A percentile compares a stretch with the other conserved stretches of the same genome.
Evolutionary conservation across 2,797 vertebrate species (phyloP).

Genomic region (Hypotaenidia okinawae): DNA sequence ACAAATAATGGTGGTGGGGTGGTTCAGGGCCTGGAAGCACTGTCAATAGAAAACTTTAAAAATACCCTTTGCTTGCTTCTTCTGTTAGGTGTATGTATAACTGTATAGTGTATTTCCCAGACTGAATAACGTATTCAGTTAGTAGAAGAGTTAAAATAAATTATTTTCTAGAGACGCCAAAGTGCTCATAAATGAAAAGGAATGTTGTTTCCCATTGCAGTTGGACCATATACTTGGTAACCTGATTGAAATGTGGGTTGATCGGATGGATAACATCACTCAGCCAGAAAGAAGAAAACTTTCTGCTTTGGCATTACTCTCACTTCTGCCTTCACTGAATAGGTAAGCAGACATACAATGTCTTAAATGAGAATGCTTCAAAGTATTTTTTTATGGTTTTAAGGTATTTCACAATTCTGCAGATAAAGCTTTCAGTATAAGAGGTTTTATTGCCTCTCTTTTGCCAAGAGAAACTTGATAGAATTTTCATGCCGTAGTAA

Average conservation of each 20-base stretch:
- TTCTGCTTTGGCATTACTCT: constrained; percentile 93
- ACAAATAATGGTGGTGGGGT: accelerated
- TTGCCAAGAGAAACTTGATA: neutral
- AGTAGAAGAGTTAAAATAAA: neutral
- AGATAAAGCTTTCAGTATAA: neutral
- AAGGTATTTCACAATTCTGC: neutral
- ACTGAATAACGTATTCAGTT: neutral
- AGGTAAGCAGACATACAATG: constrained; percentile 76
- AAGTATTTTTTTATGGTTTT: neutral
- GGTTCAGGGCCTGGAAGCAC: neutral
- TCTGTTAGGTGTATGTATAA: neutral
- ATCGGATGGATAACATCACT: constrained; percentile 98
- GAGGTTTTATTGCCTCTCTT: neutral
- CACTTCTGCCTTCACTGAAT: constrained; percentile 92
- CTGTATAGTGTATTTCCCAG: neutral
- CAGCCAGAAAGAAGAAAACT: constrained; percentile 97
- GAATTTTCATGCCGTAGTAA: neutral
- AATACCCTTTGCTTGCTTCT: neutral
- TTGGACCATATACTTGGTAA: constrained; percentile 89
- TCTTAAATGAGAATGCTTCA: neutral
- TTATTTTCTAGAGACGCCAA: neutral
- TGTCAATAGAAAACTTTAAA: neutral
- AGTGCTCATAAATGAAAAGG: neutral
- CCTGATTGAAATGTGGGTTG: constrained; percentile 98
- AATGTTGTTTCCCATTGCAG: constrained; percentile 65